Evolutionary conservation across 2,888 invertebrate species (phyloP).

Genomic region (Euplagia quadripunctaria): DNA sequence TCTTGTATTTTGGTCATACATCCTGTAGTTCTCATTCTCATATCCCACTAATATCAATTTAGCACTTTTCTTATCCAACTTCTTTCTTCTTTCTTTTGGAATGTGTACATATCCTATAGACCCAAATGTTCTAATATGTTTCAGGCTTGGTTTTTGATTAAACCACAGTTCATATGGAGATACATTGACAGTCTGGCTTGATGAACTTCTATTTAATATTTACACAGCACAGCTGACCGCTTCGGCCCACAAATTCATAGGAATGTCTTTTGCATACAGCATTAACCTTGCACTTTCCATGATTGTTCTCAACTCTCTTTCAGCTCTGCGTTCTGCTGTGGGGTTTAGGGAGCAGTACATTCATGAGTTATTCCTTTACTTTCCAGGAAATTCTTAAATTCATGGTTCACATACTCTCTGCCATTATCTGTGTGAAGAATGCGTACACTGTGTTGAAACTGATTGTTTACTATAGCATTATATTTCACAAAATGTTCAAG

Average conservation of each 20-base stretch:
- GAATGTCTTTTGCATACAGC: constrained; percentile 47
- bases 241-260: constrained; percentile 62
- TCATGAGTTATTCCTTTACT: constrained; percentile 54
- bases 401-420: constrained; percentile 35
- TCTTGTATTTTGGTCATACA: constrained; percentile 38
- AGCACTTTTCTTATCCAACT: constrained; percentile 37
- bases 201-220: constrained; percentile 59
- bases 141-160: constrained; percentile 41
- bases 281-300: constrained; percentile 55
- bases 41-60: constrained; percentile 57
- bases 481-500: constrained; percentile 35
- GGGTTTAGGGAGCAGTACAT: constrained; percentile 52
- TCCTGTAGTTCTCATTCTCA: constrained; percentile 55
- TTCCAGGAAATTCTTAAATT: constrained; percentile 23
- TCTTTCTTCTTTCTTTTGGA: constrained; percentile 52
- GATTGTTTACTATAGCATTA: constrained; percentile 28
- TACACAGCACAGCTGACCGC: constrained; percentile 62
- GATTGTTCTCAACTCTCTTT: constrained; percentile 58
- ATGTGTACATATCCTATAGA: constrained; percentile 55
- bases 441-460: constrained; percentile 20
- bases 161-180: constrained; percentile 58
- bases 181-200: constrained; percentile 43
- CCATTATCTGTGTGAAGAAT: constrained; percentile 43
- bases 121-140: constrained; percentile 53
- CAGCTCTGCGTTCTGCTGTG: constrained; percentile 57